These are phyloP conservation scores for Drosophila meridiana DNA, from an alignment of 2,888 invertebrate genomes.

Conservation along the genomic window DNA sequence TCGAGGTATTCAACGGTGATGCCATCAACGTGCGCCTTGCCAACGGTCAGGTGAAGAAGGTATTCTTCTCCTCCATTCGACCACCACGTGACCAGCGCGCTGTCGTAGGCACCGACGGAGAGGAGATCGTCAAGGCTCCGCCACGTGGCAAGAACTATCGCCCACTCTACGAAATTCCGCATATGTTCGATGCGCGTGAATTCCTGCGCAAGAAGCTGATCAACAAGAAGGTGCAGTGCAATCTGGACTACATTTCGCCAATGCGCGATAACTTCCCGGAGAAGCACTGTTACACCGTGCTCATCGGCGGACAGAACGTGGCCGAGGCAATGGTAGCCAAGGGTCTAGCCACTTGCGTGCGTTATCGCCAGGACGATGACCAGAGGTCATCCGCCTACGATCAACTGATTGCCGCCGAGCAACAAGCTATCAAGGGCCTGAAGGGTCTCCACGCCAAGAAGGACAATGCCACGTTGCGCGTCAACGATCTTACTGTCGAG, in stretches of 20 bases:
- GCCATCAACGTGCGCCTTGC: constrained; percentile 93
- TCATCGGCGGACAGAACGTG: constrained; percentile 93
- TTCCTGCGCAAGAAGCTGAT: constrained; percentile 97
- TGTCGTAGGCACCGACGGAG: constrained; percentile 89
- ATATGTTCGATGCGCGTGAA: constrained; percentile 99
- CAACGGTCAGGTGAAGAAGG: constrained; percentile 93
- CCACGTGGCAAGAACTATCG: constrained; percentile 91
- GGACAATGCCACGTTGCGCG: constrained; percentile 92
- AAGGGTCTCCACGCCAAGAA: constrained; percentile 93
- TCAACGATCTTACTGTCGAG: constrained; percentile 92
- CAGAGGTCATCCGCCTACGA: constrained; percentile 97
- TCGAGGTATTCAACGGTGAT: constrained; percentile 98
- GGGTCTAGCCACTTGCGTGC: constrained; percentile 96
- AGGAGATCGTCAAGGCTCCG: constrained; percentile 87
- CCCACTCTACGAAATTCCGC: constrained; percentile 98
- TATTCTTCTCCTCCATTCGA: constrained; percentile 97
- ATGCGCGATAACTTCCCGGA: constrained; percentile 97
- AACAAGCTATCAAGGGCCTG: constrained; percentile 94
- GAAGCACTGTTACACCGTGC: constrained; percentile 97
- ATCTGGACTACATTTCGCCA: constrained; percentile 98
- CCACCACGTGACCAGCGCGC: constrained; percentile 92
- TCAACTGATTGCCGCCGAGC: constrained; percentile 95
- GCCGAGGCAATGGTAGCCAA: constrained; percentile 97
- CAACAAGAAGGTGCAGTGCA: constrained; percentile 96
- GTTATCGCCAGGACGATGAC: constrained; percentile 98